Percentiles rank a stretch among this genome's conserved stretches.
Evolutionary conservation across 2,888 invertebrate genomes (phyloP).

Genomic region (Exephanes ischioxanthus): DNA sequence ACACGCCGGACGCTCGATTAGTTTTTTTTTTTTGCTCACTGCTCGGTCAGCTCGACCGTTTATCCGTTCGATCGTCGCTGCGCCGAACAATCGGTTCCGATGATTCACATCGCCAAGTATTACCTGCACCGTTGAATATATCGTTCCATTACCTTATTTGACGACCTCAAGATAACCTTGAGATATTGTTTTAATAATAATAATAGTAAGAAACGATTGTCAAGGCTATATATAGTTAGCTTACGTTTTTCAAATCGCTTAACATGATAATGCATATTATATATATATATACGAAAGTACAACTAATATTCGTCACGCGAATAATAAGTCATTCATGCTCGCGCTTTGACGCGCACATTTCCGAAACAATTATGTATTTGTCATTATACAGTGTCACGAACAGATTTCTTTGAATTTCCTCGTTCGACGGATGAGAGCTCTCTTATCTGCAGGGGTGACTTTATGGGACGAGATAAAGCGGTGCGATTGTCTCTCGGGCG

Average conservation of each 20-base stretch:
- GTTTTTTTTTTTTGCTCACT: not conserved
- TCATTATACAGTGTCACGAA: not conserved
- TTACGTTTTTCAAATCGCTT: slow-evolving; percentile 29
- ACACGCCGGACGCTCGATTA: not conserved
- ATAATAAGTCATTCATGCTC: slow-evolving; percentile 32
- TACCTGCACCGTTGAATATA: slow-evolving; percentile 42
- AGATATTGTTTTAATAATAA: slow-evolving; percentile 35
- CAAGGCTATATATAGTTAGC: not conserved
- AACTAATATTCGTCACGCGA: not conserved
- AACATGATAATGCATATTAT: slow-evolving; percentile 4
- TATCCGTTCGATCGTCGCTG: slow-evolving; percentile 1
- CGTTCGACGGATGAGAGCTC: not conserved
- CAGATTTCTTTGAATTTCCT: slow-evolving; percentile 7
- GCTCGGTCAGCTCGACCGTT: not conserved
- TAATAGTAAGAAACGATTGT: slow-evolving; percentile 22
- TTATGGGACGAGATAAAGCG: not conserved
- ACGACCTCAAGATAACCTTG: slow-evolving; percentile 55
- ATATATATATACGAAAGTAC: not conserved
- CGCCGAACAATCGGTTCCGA: slow-evolving; percentile 24
- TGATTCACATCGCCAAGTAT: slow-evolving; percentile 51
- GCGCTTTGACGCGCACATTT: not conserved
- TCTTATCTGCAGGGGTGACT: slow-evolving; percentile 16
- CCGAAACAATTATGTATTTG: not conserved
- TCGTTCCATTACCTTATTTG: slow-evolving; percentile 44
- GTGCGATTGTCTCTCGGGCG: not conserved